Base-by-base conservation (phyloP, 2,888 invertebrate genomes). In the Leptinotarsa juncta region DNA sequence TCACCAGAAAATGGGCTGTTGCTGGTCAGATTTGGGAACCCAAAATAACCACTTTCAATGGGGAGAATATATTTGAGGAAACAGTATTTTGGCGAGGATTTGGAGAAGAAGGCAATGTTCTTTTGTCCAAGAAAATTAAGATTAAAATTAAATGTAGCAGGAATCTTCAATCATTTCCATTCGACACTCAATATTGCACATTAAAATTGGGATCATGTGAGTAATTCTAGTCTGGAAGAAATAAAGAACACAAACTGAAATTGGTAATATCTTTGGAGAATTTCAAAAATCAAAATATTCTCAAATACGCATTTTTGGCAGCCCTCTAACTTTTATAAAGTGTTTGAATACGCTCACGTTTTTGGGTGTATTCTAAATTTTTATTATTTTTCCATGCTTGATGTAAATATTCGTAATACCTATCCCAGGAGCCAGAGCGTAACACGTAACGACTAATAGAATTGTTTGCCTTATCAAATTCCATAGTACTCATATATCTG, bases 1-100 rank as follows among this genome's bases (percentile, higher is more conserved):
- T 76, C 70, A 85, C 85, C 2, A 80, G 77, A 66, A 83, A 80
- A 76, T 76, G 80, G 78, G 85, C 85, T 48, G 81, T 83, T 4
- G 74, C 79, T 55, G 84, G 83, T 14, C 82, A 83, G 78, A 83
- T 85, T 72, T 85, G 85, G 85, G 81, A 80, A 60, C 85, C 85
- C 23, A 83, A 82, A 79, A 81, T 85, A 48, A 81, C 81, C n/a
- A 71, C 78, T 49, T 75, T 80, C 3, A 82, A 80, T 69, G 84
- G 83, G 3, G 68, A 78, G 23, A 73, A 74, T 48, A 77, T 80
- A 70, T 75, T 77, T 32, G 85, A 85, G 42, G 80, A 83, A 26
- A 82, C 81, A 0, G 75, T 82, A 53, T 85, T 83, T 77, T 85
- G 85, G 85, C 79, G 85, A 68, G 85, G 84, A 23, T 83, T 78